Percentiles rank a stretch among this genome's conserved stretches.
These are phyloP conservation scores for Leontopithecus rosalia DNA, from an alignment of 2,797 vertebrate species.

Conservation along the genomic window DNA sequence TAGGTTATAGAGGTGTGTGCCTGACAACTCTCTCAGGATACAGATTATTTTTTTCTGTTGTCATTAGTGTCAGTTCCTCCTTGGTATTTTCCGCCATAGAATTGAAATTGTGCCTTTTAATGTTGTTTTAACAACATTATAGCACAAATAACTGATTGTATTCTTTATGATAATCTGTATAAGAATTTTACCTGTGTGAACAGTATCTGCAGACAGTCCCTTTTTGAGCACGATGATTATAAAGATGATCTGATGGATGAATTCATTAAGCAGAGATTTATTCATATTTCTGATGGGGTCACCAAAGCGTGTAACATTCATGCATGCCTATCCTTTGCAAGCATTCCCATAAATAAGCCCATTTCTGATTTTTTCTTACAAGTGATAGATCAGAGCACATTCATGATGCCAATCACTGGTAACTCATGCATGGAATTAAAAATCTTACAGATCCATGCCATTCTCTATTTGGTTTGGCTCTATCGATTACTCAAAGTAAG, in stretches of 20 bases:
- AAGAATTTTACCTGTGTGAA: conserved; percentile 1
- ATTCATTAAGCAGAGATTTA: neutral
- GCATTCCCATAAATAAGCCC: neutral
- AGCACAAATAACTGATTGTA: neutral
- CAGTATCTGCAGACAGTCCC: neutral
- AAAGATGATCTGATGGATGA: neutral
- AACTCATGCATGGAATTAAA: conserved; percentile 67
- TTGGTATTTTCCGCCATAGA: neutral
- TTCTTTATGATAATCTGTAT: neutral
- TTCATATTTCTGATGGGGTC: neutral
- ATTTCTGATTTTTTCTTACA: conserved; percentile 30
- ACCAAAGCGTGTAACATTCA: neutral
- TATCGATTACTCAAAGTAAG: conserved; percentile 4
- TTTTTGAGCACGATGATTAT: neutral
- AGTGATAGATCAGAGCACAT: conserved; percentile 10
- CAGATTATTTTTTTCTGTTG: neutral
- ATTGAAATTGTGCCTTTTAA: neutral
- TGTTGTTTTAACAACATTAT: neutral
- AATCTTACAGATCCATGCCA: conserved; percentile 49
- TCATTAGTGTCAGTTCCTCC: neutral
- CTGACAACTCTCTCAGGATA: too few relatives aligned
- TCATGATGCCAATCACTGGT: neutral
- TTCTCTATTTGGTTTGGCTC: conserved; percentile 8
- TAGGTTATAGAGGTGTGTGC: neutral
- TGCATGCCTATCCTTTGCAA: neutral